Base-by-base conservation (phyloP, 2,797 vertebrate species). In the Catamblyrhynchus diadema region DNA sequence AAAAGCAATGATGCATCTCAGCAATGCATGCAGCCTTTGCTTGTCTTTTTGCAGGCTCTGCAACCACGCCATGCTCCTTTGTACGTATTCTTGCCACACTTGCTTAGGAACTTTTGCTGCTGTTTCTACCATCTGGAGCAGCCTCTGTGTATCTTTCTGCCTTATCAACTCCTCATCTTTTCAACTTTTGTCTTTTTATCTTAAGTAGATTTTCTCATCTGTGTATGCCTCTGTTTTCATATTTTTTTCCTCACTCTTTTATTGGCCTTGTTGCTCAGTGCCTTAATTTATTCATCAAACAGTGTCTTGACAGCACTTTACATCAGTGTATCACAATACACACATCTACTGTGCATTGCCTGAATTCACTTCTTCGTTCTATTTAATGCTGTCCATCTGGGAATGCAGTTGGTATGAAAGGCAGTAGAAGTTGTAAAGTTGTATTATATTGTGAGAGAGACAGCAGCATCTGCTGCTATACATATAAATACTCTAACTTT, bases 261-360 rank as follows among this genome's bases (percentile, higher is more conserved):
- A 72, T 48, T 79, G 27, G 66, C 74, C 77, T 86, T 90, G 66
- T 62, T 50, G 80, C 85, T 93, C 78, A 53, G 39, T 71, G 54
- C 53, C 82, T 93, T 87, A 89, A 93, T 95, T 96, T 96, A 85
- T 93, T 94, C 83, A 87, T 82, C 45, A 72, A 75, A 30, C 54
- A 67, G 21, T 73, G 51, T 95, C 67, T 93, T 95, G 88, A 94
- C 72, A 84, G 47, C 59, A 72, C 35, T 89, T 83, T 57, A 59
- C 45, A 84, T 79, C 27, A 53, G 53, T 42, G 59, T 18, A 84
- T 84, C 81, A 60, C 67, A 90, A 60, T 42, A 8, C 27, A 37
- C 53, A 66, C 53, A 72, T 54, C 81, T 54, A 90, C 56, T 69
- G 51, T 79, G 53, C 72, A 27, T 77, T 88, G 50, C 72, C 22